phyloP scores from a whole-genome alignment of 2,888 invertebrate species.

The Gortyna flavago region DNA sequence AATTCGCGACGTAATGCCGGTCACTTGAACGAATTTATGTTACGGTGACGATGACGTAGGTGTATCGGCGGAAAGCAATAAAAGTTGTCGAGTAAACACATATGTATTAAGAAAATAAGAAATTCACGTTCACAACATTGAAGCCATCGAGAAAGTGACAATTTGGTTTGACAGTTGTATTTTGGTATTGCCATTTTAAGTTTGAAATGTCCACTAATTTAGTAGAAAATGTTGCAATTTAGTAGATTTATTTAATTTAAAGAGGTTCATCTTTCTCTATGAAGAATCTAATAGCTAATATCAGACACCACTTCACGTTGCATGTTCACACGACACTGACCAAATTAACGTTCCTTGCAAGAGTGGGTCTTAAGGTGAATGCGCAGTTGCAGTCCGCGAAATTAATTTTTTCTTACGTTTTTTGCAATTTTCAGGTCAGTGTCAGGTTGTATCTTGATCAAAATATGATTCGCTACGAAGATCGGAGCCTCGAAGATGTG shows the following conservation, averaged over 20 bases:
- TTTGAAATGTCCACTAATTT: background rate
- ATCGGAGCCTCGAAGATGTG: too few relatives aligned
- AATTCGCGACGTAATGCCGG: slow-evolving; percentile 66
- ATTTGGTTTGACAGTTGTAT: slow-evolving; percentile 63
- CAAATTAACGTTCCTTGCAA: background rate
- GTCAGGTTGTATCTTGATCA: too few relatives aligned
- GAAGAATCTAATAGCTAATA: background rate
- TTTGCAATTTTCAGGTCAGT: too few relatives aligned
- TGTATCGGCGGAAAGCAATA: slow-evolving; percentile 76
- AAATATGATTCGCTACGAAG: too few relatives aligned
- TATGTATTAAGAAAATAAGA: slow-evolving; percentile 76
- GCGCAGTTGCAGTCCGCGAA: too few relatives aligned
- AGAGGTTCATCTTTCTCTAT: background rate
- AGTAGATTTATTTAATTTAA: background rate
- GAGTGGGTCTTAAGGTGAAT: background rate
- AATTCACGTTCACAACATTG: slow-evolving; percentile 86
- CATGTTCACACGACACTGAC: background rate
- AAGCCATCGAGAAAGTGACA: slow-evolving; percentile 75
- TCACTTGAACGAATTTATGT: slow-evolving; percentile 64
- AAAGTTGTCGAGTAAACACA: slow-evolving; percentile 85
- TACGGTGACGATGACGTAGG: slow-evolving; percentile 73
- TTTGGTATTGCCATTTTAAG: slow-evolving; percentile 57
- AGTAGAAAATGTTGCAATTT: background rate
- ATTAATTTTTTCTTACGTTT: too few relatives aligned
- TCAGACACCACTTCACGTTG: background rate